Base-by-base conservation (phyloP, 2,888 invertebrate species). In the Megamerina dolium region DNA sequence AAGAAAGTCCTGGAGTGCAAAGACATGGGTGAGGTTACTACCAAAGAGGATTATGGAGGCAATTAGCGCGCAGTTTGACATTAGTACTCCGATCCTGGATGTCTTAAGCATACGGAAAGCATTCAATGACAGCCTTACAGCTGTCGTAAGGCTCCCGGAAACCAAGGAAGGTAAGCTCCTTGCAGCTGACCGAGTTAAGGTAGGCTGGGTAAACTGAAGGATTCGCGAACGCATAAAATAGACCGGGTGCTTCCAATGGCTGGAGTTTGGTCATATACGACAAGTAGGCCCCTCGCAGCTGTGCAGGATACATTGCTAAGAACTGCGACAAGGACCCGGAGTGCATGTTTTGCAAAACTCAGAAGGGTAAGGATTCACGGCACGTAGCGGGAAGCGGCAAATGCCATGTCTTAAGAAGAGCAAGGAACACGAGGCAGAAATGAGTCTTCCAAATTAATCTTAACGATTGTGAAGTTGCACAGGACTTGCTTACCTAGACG, bases 381-480 rank as follows among this genome's bases (percentile, higher is more conserved):
- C 23, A 23, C 10, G 23, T 23, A 8, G 23, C 23, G 10, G 23
- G 23, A 6, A 23, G 23, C 10, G 10, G 10, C 8, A 23, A 23
- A 8, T 23, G 23, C 10, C 23, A 8, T 10, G 23, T 23, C 23
- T 23, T 23, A 8, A 23, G 23, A 10, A 23, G 23, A 23, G 23
- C 37, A 12, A 14, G 5, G 6, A 19, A n/a, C 3, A 23, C 18
- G 3, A 4, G 9, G 5, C 14, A 8, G 26, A 16, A 5, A 26
- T 27, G 6, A 20, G n/a, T 13, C 27, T 2, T 4, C 3, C 36
- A 49, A 5, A 6, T 43, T 3, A 49, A 41, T 18, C 23, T 46
- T 3, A 46, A 44, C 17, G 30, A 41, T 14, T 45, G 36, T 23
- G 36, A 45, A 12, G 39, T 45, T 16, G 47, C 47, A 9, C 33